phyloP scores from a whole-genome alignment of 2,888 invertebrate species.

The Stenodema calcarata region DNA sequence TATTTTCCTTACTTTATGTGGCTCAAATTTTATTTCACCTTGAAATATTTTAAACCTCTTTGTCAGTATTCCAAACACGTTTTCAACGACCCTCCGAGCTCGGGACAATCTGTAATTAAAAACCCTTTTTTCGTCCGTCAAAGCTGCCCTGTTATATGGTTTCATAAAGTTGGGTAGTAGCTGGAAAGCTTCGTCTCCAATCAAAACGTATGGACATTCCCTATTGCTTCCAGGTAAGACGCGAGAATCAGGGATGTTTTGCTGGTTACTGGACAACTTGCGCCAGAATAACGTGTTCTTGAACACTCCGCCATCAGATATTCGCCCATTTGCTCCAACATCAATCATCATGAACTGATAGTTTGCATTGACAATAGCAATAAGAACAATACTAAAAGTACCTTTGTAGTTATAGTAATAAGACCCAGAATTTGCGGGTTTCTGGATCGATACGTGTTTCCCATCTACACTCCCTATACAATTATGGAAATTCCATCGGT shows the following conservation, averaged over 20 bases:
- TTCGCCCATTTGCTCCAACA: conserved; percentile 28
- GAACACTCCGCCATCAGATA: not conserved
- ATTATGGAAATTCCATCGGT: conserved; percentile 58
- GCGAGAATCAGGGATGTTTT: not conserved
- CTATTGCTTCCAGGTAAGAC: conserved; percentile 17
- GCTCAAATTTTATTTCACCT: not conserved
- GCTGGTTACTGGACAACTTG: not conserved
- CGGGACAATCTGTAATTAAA: conserved; percentile 21
- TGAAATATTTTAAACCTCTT: not conserved
- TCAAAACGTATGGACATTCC: not conserved
- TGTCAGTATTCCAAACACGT: conserved; percentile 19
- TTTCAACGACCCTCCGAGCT: conserved; percentile 35
- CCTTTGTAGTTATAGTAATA: conserved; percentile 59
- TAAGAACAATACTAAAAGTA: conserved; percentile 58
- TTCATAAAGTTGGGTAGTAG: conserved; percentile 1
- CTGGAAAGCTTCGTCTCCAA: conserved; percentile 30
- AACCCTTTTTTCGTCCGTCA: not conserved
- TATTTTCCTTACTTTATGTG: not conserved
- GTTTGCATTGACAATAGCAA: conserved; percentile 59
- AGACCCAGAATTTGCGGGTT: conserved; percentile 57
- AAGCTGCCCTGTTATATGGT: not conserved
- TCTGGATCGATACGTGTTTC: conserved; percentile 59
- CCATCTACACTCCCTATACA: conserved; percentile 59
- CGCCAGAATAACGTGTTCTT: not conserved
- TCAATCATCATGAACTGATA: conserved; percentile 54